Evolutionary conservation across 1,140 invertebrate genomes (phyloP).

Genomic region (Pteromalus puparum): DNA sequence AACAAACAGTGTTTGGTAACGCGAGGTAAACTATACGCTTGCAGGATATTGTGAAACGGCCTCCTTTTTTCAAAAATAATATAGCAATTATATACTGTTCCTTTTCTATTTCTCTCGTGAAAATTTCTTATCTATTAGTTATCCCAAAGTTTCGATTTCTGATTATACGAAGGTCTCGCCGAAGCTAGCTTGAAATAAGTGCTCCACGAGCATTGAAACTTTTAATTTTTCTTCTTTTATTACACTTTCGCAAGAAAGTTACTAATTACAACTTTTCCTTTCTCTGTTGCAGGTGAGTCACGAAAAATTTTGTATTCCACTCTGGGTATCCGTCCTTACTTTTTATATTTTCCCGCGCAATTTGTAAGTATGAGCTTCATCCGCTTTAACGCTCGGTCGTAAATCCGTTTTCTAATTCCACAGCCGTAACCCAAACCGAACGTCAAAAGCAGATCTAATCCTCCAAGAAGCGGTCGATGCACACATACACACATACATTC

Average conservation of each 20-base stretch:
- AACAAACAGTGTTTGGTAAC: too few species aligned
- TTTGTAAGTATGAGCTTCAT: background rate
- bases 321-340: background rate
- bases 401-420: too few species aligned
- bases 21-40: too few species aligned
- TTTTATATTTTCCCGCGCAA: background rate
- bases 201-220: background rate
- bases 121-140: background rate
- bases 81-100: too few species aligned
- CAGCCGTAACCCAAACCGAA: too few species aligned
- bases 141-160: background rate
- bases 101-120: background rate
- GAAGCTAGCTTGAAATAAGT: background rate
- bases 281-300: background rate
- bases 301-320: background rate
- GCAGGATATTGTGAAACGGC: too few species aligned
- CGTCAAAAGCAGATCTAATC: background rate
- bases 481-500: background rate
- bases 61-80: background rate
- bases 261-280: background rate
- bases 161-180: background rate
- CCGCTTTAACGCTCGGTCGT: too few species aligned
- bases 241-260: background rate
- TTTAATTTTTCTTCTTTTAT: background rate
- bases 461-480: background rate